A percentile compares a stretch with the other conserved stretches of the same genome.
Conservation (phyloP, 2,888 invertebrate genomes). For the Drosophila affinis region DNA sequence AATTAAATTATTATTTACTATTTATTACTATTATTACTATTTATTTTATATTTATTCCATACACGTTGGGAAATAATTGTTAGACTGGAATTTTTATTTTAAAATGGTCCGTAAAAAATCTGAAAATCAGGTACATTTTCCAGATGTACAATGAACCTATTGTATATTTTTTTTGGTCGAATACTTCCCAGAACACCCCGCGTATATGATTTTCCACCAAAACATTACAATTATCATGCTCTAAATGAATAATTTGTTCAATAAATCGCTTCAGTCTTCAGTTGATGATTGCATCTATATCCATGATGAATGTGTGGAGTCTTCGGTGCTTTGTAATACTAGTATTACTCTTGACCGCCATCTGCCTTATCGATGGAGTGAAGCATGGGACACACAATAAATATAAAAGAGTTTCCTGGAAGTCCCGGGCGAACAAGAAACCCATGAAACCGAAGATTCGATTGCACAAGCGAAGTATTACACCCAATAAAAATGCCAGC, state of each 20-base stretch:
- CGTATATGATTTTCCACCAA: not conserved
- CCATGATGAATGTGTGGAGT: not conserved
- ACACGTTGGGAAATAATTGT: no score
- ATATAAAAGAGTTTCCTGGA: not conserved
- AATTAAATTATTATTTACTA: no score
- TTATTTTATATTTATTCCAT: no score
- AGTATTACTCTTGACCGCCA: not conserved
- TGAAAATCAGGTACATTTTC: no score
- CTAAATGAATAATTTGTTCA: not conserved
- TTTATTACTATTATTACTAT: no score
- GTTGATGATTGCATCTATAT: not conserved
- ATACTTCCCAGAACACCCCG: not conserved
- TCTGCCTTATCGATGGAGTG: not conserved
- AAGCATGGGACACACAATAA: not conserved
- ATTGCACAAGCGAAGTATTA: not conserved
- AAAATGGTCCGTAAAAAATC: no score
- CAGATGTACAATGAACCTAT: no score
- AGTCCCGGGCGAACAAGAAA: not conserved
- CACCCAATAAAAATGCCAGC: not conserved
- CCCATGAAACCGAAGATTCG: not conserved
- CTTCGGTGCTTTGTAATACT: not conserved
- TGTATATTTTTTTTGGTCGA: no score
- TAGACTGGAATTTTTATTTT: no score
- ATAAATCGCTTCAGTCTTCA: not conserved
- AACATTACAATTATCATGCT: conserved; percentile 1